phyloP scores from a whole-genome alignment of 2,797 vertebrate species.

The Cetoscarus ocellatus region DNA sequence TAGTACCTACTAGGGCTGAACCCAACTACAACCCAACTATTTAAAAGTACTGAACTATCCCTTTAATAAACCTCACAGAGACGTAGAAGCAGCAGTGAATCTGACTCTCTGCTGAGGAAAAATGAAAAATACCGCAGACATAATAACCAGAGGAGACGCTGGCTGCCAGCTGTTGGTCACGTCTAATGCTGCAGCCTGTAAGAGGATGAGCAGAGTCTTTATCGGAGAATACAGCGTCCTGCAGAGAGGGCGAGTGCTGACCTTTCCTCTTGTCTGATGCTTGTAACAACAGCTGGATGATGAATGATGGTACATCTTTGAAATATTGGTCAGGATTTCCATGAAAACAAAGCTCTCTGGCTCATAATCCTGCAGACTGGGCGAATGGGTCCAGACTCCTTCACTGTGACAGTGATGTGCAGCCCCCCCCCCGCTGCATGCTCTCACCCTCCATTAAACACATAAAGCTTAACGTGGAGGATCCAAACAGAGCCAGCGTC shows the following conservation, averaged over 20 bases:
- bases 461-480: conserved; percentile 9
- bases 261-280: conserved; percentile 5
- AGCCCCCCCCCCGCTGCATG: not conserved
- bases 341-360: not conserved
- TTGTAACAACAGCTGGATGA: conserved; percentile 22
- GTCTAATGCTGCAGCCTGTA: conserved; percentile 26
- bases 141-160: not conserved
- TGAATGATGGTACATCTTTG: not conserved
- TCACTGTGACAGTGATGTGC: not conserved
- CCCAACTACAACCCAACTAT: too few species aligned
- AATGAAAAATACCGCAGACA: not conserved
- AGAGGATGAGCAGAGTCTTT: conserved; percentile 40
- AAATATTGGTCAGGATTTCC: conserved; percentile 13
- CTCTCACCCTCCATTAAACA: conserved; percentile 5
- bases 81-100: too few species aligned
- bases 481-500: conserved; percentile 25
- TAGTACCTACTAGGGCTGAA: too few species aligned
- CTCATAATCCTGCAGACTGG: conserved; percentile 28
- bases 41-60: too few species aligned
- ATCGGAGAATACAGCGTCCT: conserved; percentile 3
- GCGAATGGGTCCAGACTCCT: not conserved
- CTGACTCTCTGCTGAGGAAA: not conserved
- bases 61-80: too few species aligned
- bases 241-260: conserved; percentile 28
- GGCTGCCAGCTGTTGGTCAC: conserved; percentile 29